phyloP scores from a whole-genome alignment of 1,140 invertebrate genomes.

The Coboldia fuscipes region DNA sequence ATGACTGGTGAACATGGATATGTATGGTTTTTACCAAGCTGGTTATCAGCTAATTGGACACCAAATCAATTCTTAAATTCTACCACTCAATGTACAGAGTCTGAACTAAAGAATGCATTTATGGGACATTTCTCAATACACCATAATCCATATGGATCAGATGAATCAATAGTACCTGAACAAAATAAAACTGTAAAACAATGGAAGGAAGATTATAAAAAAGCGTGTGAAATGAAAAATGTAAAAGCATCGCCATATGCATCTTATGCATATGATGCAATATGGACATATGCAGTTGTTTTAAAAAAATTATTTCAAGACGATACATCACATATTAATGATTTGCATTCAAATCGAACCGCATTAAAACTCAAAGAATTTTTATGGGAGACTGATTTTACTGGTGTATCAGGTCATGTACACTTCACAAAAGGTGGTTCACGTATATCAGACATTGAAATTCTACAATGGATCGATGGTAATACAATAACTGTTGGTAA shows the following conservation, averaged over 20 bases:
- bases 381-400: conserved; percentile 38
- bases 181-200: conserved; percentile 31
- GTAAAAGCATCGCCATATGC: conserved; percentile 34
- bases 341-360: conserved; percentile 17
- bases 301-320: conserved; percentile 9
- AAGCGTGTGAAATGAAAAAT: conserved; percentile 2
- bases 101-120: no score
- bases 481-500: conserved; percentile 31
- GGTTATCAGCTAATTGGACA: conserved; percentile 41
- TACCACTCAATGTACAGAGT: no score
- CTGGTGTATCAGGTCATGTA: conserved; percentile 55
- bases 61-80: no score
- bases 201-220: conserved; percentile 30
- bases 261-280: conserved; percentile 62
- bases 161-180: conserved; percentile 39
- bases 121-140: conserved; percentile 53
- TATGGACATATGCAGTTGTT: conserved; percentile 62
- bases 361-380: conserved; percentile 27
- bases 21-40: conserved; percentile 63
- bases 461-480: conserved; percentile 44
- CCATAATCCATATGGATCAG: conserved; percentile 40
- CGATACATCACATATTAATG: conserved; percentile 10
- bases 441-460: conserved; percentile 39
- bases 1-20: conserved; percentile 46
- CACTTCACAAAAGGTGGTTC: conserved; percentile 45